Conservation (phyloP, 2,113 vertebrate species). For the Clupea harengus region DNA sequence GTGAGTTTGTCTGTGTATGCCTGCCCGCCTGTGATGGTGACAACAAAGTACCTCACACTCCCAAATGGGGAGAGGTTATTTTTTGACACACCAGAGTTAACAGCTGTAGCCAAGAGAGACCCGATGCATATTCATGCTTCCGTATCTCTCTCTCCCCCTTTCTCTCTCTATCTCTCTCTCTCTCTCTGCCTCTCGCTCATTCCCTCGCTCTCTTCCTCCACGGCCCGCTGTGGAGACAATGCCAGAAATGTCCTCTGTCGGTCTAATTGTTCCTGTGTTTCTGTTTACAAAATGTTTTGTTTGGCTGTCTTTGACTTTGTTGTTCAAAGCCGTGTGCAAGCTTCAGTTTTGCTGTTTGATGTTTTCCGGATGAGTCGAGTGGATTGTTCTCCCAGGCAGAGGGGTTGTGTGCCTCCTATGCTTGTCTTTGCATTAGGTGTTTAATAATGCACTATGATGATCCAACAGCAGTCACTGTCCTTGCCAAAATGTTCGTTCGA, state of each 20-base stretch:
- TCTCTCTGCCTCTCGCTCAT: not conserved
- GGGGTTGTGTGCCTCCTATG: constrained; percentile 22
- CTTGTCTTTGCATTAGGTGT: constrained; percentile 24
- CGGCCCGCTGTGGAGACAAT: not conserved
- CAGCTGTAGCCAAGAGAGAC: constrained; percentile 24
- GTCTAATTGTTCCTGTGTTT: constrained; percentile 36
- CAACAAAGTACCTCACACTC: constrained; percentile 19
- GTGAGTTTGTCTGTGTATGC: not conserved
- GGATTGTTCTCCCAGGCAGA: constrained; percentile 24
- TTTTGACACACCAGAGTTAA: constrained; percentile 24
- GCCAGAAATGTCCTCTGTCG: constrained; percentile 14
- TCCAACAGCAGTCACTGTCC: constrained; percentile 13
- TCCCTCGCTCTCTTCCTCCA: not conserved
- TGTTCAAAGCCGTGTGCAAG: constrained; percentile 36
- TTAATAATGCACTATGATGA: not conserved
- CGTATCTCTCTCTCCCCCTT: not conserved
- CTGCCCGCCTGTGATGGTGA: not conserved
- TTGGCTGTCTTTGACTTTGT: constrained; percentile 32
- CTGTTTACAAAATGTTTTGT: constrained; percentile 40
- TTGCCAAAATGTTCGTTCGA: not conserved
- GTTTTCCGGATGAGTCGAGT: not conserved
- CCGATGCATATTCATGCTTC: constrained; percentile 36
- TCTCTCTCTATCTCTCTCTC: constrained; percentile 12
- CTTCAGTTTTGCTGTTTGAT: constrained; percentile 36
- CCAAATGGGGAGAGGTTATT: constrained; percentile 16